Percentiles rank a stretch among this genome's conserved stretches.
These are phyloP conservation scores for Acleris holmiana DNA, from an alignment of 2,888 invertebrate species.

Conservation along the genomic window DNA sequence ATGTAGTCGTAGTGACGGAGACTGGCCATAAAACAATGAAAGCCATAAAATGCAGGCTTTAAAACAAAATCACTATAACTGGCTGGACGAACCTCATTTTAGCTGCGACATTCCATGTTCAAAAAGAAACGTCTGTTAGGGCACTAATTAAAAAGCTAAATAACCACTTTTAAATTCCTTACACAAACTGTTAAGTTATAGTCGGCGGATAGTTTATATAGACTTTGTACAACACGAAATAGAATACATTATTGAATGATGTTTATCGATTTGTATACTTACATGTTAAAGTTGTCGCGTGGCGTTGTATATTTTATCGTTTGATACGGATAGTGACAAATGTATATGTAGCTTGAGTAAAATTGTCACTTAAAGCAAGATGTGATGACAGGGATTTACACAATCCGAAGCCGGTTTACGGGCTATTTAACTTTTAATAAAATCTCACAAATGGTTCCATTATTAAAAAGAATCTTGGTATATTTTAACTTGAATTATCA, in stretches of 20 bases:
- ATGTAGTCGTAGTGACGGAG: conserved; percentile 3
- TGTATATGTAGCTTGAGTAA: conserved; percentile 12
- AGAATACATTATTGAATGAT: not conserved
- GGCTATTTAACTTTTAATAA: conserved; percentile 6
- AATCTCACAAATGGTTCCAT: conserved; percentile 11
- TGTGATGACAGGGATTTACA: not conserved
- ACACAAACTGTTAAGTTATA: conserved; percentile 66
- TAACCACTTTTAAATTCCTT: conserved; percentile 79
- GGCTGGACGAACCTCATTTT: conserved; percentile 62
- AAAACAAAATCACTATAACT: conserved; percentile 61
- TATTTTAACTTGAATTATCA: conserved; percentile 35
- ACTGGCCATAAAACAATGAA: conserved; percentile 65
- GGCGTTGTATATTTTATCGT: conserved; percentile 18
- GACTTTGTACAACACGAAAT: not conserved
- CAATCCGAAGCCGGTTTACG: not conserved
- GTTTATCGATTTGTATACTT: not conserved
- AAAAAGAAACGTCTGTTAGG: conserved; percentile 58
- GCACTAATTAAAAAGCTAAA: conserved; percentile 78
- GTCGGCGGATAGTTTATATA: not conserved
- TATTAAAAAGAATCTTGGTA: conserved; percentile 17
- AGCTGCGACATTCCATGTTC: conserved; percentile 58
- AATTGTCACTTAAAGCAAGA: conserved; percentile 5
- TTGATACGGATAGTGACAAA: conserved; percentile 3
- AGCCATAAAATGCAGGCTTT: conserved; percentile 59
- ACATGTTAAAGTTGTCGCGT: conserved; percentile 10